Conservation (phyloP, 1,140 invertebrate genomes). For the Trichoplusia ni region DNA sequence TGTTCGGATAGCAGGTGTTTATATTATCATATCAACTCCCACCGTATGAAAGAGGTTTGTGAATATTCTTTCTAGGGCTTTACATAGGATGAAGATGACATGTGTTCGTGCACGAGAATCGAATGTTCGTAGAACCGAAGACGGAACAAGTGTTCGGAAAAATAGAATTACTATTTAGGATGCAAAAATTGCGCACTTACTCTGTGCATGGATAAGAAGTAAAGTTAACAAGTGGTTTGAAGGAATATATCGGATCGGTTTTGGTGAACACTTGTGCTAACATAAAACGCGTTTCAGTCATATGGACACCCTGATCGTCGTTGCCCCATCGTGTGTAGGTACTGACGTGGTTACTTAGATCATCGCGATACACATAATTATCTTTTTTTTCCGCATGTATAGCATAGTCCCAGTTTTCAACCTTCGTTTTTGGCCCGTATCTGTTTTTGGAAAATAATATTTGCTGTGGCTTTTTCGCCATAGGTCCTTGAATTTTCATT, state of each 20-base stretch:
- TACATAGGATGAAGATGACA: too few relatives aligned
- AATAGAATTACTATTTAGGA: too few relatives aligned
- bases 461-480: conserved; percentile 71
- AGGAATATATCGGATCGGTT: conserved; percentile 63
- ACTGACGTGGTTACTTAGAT: conserved; percentile 72
- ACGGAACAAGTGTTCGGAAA: too few relatives aligned
- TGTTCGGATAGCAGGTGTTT: too few relatives aligned
- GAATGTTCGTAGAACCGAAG: too few relatives aligned
- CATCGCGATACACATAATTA: conserved; percentile 74
- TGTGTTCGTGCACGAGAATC: too few relatives aligned
- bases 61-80: too few relatives aligned
- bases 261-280: conserved; percentile 65
- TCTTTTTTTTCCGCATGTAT: conserved; percentile 71
- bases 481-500: conserved; percentile 67
- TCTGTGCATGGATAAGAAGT: conserved; percentile 76
- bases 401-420: conserved; percentile 74
- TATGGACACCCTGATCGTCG: conserved; percentile 55
- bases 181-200: too few relatives aligned
- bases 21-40: too few relatives aligned
- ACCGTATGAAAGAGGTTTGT: too few relatives aligned
- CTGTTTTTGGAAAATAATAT: conserved; percentile 78
- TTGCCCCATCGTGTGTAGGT: conserved; percentile 73
- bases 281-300: conserved; percentile 73
- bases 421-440: conserved; percentile 72
- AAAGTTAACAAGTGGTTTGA: conserved; percentile 73